Evolutionary conservation across 2,113 vertebrate genomes (phyloP).

Genomic region (Sapayoa aenigma): DNA sequence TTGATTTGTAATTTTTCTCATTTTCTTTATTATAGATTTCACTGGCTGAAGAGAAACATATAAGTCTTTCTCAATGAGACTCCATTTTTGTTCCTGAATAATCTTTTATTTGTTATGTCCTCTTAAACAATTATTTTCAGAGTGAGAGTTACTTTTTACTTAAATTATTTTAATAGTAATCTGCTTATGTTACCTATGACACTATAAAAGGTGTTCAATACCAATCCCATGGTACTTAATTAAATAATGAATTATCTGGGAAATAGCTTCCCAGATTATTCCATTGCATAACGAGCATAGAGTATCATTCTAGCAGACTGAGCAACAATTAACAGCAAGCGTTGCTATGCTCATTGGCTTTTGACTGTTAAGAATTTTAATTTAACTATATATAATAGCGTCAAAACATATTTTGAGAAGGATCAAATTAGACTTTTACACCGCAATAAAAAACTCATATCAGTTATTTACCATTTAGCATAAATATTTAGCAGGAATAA

Average conservation of each 20-base stretch:
- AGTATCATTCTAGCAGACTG: not conserved
- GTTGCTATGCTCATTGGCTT: constrained; percentile 36
- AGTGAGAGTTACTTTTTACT: constrained; percentile 11
- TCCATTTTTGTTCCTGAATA: not conserved
- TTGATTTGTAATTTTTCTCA: not conserved
- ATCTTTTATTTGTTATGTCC: not conserved
- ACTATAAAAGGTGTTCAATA: constrained; percentile 14
- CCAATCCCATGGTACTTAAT: not conserved
- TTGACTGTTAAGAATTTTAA: constrained; percentile 40
- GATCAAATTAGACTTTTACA: constrained; percentile 3
- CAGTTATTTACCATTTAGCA: not conserved
- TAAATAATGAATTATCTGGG: constrained; percentile 56
- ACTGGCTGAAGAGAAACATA: not conserved
- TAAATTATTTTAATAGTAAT: constrained; percentile 14
- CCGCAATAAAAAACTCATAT: not conserved
- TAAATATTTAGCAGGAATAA: constrained; percentile 10
- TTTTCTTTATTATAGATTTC: not conserved
- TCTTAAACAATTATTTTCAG: not conserved
- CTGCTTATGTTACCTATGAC: not conserved
- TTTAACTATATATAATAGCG: constrained; percentile 46
- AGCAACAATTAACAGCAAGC: constrained; percentile 9
- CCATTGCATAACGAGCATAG: not conserved
- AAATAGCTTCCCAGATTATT: constrained; percentile 48
- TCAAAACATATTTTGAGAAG: constrained; percentile 5
- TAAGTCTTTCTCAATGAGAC: not conserved